Evolutionary conservation across 1,140 invertebrate species (phyloP), one percentile per base, ranked within the genome.

Genomic region (Sarcophaga bullata): DNA sequence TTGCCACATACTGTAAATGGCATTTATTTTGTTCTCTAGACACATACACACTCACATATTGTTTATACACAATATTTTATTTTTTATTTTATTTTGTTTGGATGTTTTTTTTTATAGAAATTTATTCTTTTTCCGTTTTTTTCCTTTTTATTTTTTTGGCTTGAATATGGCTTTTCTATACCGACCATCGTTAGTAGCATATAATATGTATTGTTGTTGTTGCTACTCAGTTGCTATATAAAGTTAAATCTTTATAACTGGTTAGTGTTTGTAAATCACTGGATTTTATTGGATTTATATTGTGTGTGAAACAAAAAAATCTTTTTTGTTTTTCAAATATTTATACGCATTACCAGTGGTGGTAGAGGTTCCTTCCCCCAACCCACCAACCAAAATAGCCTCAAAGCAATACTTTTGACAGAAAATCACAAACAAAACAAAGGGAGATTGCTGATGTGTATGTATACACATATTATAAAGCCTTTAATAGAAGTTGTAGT

Each of bases 261-360:
- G 62, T 68, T 68, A 68, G n/a, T 68, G 73, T 76, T 76, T 76
- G 73, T 76, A 76, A 76, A 76, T 76, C 73, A 76, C 73, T 76
- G 73, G 47, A 76, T 76, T 76, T 76, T 76, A 76, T 76, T 76
- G 73, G 73, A 76, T 76, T 76, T 76, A 76, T 49, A 76, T 76
- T 76, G 73, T 76, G 58, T 68, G 73, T 49, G 73, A 76, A 68
- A n/a, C n/a, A 68, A 9, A 37, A 37, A 37, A 37, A 37, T 37
- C 25, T 37, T 37, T 37, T 37, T 37, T 37, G 1, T 37, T 37
- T 37, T 37, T n/a, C n/a, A n/a, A n/a, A n/a, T n/a, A n/a, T n/a
- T n/a, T 8, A 19, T 68, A 68, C 62, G 17, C 62, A 68, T 25
- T 68, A 68, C 62, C 17, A 8, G 17, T 19, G 8, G 17, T 68